A percentile compares a stretch with the other conserved stretches of the same genome.
These are phyloP conservation scores for Egretta garzetta DNA, from an alignment of 2,113 vertebrate species.

Conservation along the genomic window DNA sequence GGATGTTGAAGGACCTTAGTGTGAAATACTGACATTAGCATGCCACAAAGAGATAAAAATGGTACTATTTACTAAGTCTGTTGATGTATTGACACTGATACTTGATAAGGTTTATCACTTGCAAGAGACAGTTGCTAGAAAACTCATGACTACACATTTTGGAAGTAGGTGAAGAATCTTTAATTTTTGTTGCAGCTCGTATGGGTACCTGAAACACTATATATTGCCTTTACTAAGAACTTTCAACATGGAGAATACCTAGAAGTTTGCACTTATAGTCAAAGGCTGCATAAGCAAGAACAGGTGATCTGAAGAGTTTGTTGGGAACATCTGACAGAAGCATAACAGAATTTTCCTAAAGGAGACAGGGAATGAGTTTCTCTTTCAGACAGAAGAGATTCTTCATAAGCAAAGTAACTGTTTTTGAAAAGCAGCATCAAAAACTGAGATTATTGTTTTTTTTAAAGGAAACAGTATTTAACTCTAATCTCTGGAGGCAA, in stretches of 20 bases:
- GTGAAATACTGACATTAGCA: not conserved
- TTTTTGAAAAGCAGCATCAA: too few species aligned
- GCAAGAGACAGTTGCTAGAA: not conserved
- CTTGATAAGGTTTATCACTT: not conserved
- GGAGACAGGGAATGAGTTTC: not conserved
- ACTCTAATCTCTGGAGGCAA: not conserved
- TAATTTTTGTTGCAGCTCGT: not conserved
- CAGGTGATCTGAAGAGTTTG: not conserved
- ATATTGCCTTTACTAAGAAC: not conserved
- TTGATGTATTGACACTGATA: not conserved
- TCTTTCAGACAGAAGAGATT: not conserved
- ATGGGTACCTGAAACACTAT: not conserved
- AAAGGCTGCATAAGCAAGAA: not conserved
- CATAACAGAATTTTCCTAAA: not conserved
- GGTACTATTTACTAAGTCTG: not conserved
- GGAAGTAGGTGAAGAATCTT: not conserved
- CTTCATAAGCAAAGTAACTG: fast-evolving
- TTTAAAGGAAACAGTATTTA: not conserved
- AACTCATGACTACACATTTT: not conserved
- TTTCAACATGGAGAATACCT: not conserved
- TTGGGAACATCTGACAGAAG: not conserved
- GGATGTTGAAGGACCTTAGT: not conserved
- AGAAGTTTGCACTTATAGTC: not conserved
- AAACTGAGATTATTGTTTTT: not conserved
- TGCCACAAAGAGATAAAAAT: not conserved